These are phyloP conservation scores for Syrphus vitripennis DNA, from an alignment of 2,888 invertebrate genomes.

Conservation along the genomic window DNA sequence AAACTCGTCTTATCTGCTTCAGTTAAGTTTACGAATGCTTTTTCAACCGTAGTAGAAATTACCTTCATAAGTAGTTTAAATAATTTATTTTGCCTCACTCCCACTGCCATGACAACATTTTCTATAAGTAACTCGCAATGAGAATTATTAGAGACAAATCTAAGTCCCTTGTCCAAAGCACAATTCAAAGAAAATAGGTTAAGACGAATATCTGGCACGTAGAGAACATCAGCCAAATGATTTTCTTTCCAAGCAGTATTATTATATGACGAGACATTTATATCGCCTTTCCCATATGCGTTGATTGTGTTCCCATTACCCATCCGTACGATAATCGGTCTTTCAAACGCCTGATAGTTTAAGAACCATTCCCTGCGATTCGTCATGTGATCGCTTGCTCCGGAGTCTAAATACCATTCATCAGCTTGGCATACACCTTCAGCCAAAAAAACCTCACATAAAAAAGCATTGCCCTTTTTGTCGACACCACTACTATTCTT, in stretches of 20 bases:
- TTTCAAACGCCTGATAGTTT: not conserved
- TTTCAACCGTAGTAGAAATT: not conserved
- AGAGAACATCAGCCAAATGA: constrained; percentile 63
- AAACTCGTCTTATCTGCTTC: constrained; percentile 4
- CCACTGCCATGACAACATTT: not conserved
- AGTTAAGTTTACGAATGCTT: constrained; percentile 11
- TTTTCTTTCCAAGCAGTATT: constrained; percentile 61
- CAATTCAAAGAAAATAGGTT: constrained; percentile 71
- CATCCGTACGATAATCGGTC: constrained; percentile 20
- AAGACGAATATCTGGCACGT: constrained; percentile 67
- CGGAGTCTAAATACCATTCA: constrained; percentile 38
- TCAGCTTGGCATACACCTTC: constrained; percentile 14
- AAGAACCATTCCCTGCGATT: not conserved
- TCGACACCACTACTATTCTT: not conserved
- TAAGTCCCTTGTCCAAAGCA: constrained; percentile 63
- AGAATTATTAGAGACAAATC: not conserved
- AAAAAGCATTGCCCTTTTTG: not conserved
- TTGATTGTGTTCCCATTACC: too few relatives aligned
- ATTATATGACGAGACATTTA: constrained; percentile 67
- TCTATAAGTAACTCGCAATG: constrained; percentile 15
- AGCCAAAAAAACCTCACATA: not conserved
- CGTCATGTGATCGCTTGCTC: constrained; percentile 35
- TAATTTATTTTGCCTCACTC: not conserved
- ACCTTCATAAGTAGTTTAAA: not conserved
- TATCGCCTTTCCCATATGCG: constrained; percentile 59